phyloP scores from a whole-genome alignment of 2,888 invertebrate species.

The Hylaea fasciaria region DNA sequence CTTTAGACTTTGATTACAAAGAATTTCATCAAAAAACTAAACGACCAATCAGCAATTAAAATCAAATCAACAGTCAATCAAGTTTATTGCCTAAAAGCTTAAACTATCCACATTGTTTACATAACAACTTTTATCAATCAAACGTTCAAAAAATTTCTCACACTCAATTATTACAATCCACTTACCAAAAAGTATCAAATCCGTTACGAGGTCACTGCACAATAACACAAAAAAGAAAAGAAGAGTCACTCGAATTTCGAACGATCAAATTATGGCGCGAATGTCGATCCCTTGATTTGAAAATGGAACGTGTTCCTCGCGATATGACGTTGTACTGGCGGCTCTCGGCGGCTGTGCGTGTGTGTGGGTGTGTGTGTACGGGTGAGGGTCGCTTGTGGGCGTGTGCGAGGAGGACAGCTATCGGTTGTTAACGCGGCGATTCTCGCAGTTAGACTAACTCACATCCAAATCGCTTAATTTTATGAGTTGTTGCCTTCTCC shows the following conservation, averaged over 20 bases:
- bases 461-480: slow-evolving; percentile 86
- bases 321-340: slow-evolving; percentile 54
- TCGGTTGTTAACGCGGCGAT: slow-evolving; percentile 81
- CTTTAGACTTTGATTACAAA: not conserved
- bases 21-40: slow-evolving; percentile 16
- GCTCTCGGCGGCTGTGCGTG: slow-evolving; percentile 34
- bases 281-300: slow-evolving; percentile 43
- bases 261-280: slow-evolving; percentile 63
- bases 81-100: slow-evolving; percentile 21
- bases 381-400: slow-evolving; percentile 50
- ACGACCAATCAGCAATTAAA: slow-evolving; percentile 24
- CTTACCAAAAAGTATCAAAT: slow-evolving; percentile 32
- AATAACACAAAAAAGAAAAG: slow-evolving; percentile 30
- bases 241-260: slow-evolving; percentile 31
- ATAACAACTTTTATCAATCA: slow-evolving; percentile 25
- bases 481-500: slow-evolving; percentile 86
- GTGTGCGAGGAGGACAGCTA: slow-evolving; percentile 70
- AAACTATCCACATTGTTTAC: slow-evolving; percentile 27
- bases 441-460: slow-evolving; percentile 84
- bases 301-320: slow-evolving; percentile 54
- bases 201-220: slow-evolving; percentile 36
- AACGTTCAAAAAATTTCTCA: slow-evolving; percentile 10
- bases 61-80: slow-evolving; percentile 32
- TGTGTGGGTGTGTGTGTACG: slow-evolving; percentile 41
- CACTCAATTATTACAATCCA: slow-evolving; percentile 11